Evolutionary conservation across 2,888 invertebrate genomes (phyloP), one percentile per base, ranked within the genome.

Genomic region (Ametastegia equiseti): DNA sequence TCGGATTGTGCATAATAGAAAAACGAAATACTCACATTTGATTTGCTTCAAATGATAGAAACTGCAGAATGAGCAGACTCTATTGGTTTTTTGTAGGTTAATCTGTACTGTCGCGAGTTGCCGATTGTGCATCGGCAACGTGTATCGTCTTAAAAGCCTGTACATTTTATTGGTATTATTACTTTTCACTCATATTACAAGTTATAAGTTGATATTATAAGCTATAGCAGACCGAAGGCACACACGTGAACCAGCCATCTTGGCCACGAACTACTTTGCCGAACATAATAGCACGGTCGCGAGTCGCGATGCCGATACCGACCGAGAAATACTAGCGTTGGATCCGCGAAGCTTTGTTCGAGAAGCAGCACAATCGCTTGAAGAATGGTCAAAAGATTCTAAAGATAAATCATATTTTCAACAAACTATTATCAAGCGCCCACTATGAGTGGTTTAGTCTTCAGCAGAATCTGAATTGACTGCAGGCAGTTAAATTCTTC

Each of bases 1-100:
- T 65, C 9, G n/a, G 19, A n/a, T n/a, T 65, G 33, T 23, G n/a
- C 2, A 2, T 19, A 77, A 30, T 30, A 60, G 27, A 6, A 60
- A 30, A 60, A 60, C 11, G 27, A 30, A 60, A 60, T 39, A 86
- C 88, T 7, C 86, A 89, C 88, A 75, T 81, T 84, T 86, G 19
- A 83, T 63, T 60, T 82, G 78, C 80, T 82, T 84, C 0, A 83
- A 80, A 75, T 89, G 90, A 77, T 85, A 84, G 39, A 87, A 86
- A 15, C 86, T 87, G 82, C 90, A 90, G 65, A 87, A 88, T 3
- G 88, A 85, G 54, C 90, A 90, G 23, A 86, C 57, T 80, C 83
- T 84, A 36, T 80, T 82, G 4, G 86, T 82, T 27, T 75, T 71
- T 36, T 86, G 84, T 6, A 85, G 47, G 39, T 82, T 83, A 42